Conservation (phyloP, 2,888 invertebrate genomes). For the Bellardia pandia region DNA sequence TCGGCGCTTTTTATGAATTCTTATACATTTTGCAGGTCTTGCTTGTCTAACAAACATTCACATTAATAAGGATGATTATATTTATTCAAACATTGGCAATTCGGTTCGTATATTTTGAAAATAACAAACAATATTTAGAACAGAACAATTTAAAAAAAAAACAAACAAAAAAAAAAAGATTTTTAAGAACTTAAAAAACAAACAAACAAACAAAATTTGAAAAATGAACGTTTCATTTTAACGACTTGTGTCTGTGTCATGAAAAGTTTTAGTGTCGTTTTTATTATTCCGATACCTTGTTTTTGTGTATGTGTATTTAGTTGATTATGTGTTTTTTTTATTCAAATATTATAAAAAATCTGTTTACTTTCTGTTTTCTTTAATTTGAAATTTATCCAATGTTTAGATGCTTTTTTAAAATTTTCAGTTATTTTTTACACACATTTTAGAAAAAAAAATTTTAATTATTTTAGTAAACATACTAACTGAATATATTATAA, state of each 20-base stretch:
- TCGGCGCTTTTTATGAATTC: conserved; percentile 57
- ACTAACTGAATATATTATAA: neutral
- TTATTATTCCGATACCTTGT: conserved; percentile 48
- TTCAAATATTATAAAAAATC: neutral
- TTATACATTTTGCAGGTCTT: conserved; percentile 69
- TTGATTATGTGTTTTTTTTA: conserved; percentile 40
- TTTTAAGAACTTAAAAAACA: neutral
- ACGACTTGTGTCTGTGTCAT: conserved; percentile 70
- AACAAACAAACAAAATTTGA: neutral
- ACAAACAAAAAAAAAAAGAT: neutral
- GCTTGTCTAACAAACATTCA: conserved; percentile 56
- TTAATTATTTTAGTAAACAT: conserved; percentile 7
- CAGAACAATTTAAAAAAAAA: conserved; percentile 8
- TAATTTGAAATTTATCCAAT: conserved; percentile 47
- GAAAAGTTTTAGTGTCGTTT: conserved; percentile 73
- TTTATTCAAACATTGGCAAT: conserved; percentile 60
- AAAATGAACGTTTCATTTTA: conserved; percentile 51
- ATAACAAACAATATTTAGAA: conserved; percentile 51
- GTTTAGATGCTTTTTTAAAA: conserved; percentile 71
- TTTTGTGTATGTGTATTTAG: conserved; percentile 66
- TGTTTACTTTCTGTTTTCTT: conserved; percentile 6
- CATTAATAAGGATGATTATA: conserved; percentile 57
- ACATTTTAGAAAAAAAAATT: conserved; percentile 50
- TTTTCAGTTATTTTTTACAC: conserved; percentile 65
- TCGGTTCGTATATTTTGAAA: conserved; percentile 69